phyloP scores from a whole-genome alignment of 2,797 vertebrate genomes.

The Ctenopoma multispine region DNA sequence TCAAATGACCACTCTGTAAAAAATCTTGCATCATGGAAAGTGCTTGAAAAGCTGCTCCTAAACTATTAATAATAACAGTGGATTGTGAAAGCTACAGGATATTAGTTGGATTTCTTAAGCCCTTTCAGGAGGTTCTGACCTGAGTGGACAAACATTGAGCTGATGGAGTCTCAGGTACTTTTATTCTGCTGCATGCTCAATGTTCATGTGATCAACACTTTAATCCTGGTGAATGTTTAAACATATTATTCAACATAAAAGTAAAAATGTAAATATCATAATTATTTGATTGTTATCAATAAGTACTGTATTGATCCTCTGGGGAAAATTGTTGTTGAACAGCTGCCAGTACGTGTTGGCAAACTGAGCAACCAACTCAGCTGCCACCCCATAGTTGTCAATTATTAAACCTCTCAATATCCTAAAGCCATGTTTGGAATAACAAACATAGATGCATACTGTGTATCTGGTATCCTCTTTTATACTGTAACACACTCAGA shows the following conservation, averaged over 20 bases:
- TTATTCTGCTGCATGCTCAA: neutral
- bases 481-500: neutral
- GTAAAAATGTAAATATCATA: neutral
- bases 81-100: conserved; percentile 6
- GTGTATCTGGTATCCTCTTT: no score
- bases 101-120: conserved; percentile 11
- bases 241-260: neutral
- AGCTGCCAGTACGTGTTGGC: no score
- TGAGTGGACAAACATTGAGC: conserved; percentile 1
- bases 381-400: no score
- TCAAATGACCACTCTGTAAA: conserved; percentile 22
- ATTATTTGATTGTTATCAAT: neutral
- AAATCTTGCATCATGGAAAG: conserved; percentile 12
- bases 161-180: neutral
- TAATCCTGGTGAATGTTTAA: neutral
- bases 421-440: no score
- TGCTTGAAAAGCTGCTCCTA: conserved; percentile 2
- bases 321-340: no score
- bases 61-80: conserved; percentile 16
- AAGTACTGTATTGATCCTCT: no score
- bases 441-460: neutral
- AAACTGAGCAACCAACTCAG: no score
- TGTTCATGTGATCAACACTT: neutral
- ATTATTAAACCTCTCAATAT: no score
- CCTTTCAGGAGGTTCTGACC: neutral